Conservation (phyloP, 2,797 vertebrate genomes). For the Melopsittacus undulatus region DNA sequence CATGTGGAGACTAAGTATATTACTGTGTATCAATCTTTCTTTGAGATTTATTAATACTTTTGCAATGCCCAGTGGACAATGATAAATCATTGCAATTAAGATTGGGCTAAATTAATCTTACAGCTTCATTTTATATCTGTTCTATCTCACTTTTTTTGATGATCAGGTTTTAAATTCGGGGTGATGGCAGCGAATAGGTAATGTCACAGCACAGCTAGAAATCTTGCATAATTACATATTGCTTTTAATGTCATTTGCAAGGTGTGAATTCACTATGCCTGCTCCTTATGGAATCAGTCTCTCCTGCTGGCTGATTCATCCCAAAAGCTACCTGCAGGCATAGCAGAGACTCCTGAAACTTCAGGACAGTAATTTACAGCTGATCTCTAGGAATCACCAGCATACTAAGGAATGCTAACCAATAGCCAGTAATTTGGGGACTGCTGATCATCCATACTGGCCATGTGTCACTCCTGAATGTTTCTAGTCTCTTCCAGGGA, state of each 20-base stretch:
- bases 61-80: slow-evolving; percentile 31
- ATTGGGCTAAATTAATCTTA: slow-evolving; percentile 36
- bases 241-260: background rate
- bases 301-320: background rate
- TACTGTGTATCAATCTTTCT: slow-evolving; percentile 28
- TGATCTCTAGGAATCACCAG: background rate
- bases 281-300: background rate
- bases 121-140: slow-evolving; percentile 9
- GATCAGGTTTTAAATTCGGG: slow-evolving; percentile 3
- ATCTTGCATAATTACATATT: background rate
- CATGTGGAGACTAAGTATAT: slow-evolving; percentile 32
- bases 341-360: background rate
- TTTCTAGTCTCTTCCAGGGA: background rate
- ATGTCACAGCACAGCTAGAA: background rate
- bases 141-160: slow-evolving; percentile 13
- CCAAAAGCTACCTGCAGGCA: background rate
- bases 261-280: background rate
- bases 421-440: background rate
- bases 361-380: background rate
- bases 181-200: background rate
- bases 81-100: slow-evolving; percentile 55
- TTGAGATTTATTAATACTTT: slow-evolving; percentile 2
- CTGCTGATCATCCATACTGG: background rate
- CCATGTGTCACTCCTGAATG: background rate
- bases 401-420: background rate